These are phyloP conservation scores for Hypotaenidia okinawae DNA, from an alignment of 2,797 vertebrate species.

Conservation along the genomic window DNA sequence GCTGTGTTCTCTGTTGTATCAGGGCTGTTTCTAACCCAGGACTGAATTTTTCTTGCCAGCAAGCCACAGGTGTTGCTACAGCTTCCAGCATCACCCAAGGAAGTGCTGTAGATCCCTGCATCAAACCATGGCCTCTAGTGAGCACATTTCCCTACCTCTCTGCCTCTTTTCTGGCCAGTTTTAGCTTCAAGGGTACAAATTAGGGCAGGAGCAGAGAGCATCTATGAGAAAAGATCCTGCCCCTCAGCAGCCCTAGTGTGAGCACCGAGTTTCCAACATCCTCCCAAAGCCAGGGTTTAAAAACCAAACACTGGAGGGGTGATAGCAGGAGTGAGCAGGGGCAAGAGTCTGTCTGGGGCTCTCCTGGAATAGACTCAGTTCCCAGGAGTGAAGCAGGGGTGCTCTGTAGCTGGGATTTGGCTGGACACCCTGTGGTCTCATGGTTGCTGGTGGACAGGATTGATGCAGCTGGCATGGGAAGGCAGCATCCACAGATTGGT, in stretches of 20 bases:
- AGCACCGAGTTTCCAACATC: not conserved
- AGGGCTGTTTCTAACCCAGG: not conserved
- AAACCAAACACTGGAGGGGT: not conserved
- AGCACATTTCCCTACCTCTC: not conserved
- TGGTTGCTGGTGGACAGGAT: not conserved
- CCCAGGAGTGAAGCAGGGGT: not conserved
- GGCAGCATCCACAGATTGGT: not conserved
- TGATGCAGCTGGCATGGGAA: not conserved
- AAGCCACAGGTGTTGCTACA: not conserved
- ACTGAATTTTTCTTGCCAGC: not conserved
- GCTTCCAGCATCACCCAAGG: not conserved
- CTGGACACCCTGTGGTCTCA: not conserved
- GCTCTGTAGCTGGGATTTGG: not conserved
- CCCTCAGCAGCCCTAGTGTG: not conserved
- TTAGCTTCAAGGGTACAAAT: not conserved
- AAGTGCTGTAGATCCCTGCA: not conserved
- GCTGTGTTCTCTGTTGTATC: not conserved
- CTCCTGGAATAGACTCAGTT: fast-evolving
- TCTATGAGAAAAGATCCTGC: not conserved
- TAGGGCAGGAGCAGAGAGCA: not conserved
- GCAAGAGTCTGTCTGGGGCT: not conserved
- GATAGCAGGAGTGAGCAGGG: not conserved
- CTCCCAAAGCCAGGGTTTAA: not conserved
- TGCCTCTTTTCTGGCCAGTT: not conserved
- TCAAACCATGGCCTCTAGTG: not conserved